Evolutionary conservation across 1,140 invertebrate species (phyloP), one percentile per base, ranked within the genome.

Genomic region (Frieseomelitta varia): DNA sequence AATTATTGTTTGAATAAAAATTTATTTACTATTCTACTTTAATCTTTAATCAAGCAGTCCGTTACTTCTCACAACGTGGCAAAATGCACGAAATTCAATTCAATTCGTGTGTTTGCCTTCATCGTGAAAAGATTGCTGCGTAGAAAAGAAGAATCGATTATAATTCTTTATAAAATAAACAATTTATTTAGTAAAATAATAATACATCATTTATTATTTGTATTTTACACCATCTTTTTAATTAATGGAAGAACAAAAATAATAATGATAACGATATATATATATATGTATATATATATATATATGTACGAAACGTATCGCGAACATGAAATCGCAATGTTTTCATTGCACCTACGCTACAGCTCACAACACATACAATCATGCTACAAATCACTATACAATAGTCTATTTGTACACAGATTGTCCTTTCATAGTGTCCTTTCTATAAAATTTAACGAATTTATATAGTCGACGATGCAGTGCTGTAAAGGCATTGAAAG

Each of bases 161-260:
- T n/a, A 24, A 12, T 79, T 79, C 24, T 71, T 89, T 90, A 88
- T 83, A 87, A 90, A 90, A 90, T 90, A 90, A 90, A 90, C 56
- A 83, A 88, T 90, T 90, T 90, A 90, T 88, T 89, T 90, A 90
- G 53, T 90, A 90, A 90, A 90, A 90, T 90, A 90, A 90, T 88
- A 90, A 88, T 90, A 90, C 86, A 86, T 87, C 61, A 85, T 90
- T 81, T 88, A 79, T 89, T 67, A 86, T 85, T 68, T 74, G 75
- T 77, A 88, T 65, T 81, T 85, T 87, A 84, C 69, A 77, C 81
- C 78, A 88, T 27, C 51, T 86, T 87, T 75, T 79, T 71, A 72
- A 89, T 83, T 80, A 84, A 51, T 90, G 88, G 79, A 85, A 85
- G 86, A 86, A 81, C 81, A 65, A 90, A 90, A 84, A 86, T 77